phyloP scores from a whole-genome alignment of 2,888 invertebrate genomes.

The Hypomecis atomaria region DNA sequence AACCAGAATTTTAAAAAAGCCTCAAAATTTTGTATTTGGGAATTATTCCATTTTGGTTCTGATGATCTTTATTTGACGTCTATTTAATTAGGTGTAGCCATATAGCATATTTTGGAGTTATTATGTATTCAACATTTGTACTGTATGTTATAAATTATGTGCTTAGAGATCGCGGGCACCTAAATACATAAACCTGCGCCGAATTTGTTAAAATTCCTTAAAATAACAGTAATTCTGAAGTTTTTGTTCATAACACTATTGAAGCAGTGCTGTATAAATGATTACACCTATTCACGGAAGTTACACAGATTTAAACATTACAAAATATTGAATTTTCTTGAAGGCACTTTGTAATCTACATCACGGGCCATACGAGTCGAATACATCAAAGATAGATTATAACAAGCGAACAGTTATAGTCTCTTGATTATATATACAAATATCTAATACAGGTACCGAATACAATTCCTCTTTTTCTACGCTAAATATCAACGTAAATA shows the following conservation, averaged over 20 bases:
- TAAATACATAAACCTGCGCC: neutral
- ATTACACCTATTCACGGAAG: slow-evolving; percentile 10
- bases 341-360: slow-evolving; percentile 38
- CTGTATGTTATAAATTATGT: neutral
- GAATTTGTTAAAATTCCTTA: neutral
- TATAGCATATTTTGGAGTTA: too few relatives aligned
- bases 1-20: too few relatives aligned
- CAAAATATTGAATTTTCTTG: slow-evolving; percentile 24
- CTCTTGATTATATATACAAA: slow-evolving; percentile 23
- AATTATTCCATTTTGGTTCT: too few relatives aligned
- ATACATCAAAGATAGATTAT: slow-evolving; percentile 29
- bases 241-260: neutral
- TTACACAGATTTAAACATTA: slow-evolving; percentile 28
- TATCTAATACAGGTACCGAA: slow-evolving; percentile 31
- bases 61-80: too few relatives aligned
- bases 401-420: slow-evolving; percentile 28
- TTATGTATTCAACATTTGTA: too few relatives aligned
- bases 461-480: slow-evolving; percentile 30
- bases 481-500: slow-evolving; percentile 13
- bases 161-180: neutral
- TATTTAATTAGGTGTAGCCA: too few relatives aligned
- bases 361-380: slow-evolving; percentile 14
- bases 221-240: slow-evolving; percentile 6
- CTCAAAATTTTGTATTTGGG: too few relatives aligned
- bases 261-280: slow-evolving; percentile 16